Percentiles rank a stretch among this genome's conserved stretches.
phyloP scores from a whole-genome alignment of 2,888 invertebrate species.

The Diloba caeruleocephala region DNA sequence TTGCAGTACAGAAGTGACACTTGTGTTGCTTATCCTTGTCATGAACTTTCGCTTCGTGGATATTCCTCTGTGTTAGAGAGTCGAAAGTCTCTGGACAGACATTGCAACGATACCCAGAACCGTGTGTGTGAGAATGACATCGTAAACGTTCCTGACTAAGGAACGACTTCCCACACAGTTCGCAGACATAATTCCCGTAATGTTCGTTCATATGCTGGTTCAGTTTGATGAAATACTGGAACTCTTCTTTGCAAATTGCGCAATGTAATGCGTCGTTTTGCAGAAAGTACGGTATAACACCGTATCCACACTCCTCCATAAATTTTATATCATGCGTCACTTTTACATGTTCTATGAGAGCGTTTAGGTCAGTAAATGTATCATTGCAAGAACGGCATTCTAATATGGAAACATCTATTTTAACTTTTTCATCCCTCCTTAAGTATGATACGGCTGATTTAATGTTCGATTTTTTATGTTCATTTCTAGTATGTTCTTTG shows the following conservation, averaged over 20 bases:
- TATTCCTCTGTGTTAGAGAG: constrained; percentile 67
- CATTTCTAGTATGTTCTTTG: constrained; percentile 75
- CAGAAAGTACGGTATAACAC: constrained; percentile 77
- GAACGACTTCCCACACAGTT: constrained; percentile 80
- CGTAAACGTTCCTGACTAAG: constrained; percentile 74
- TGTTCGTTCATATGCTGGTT: constrained; percentile 85
- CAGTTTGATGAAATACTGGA: constrained; percentile 78
- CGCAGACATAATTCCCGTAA: constrained; percentile 78
- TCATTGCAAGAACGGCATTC: constrained; percentile 67
- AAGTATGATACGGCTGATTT: constrained; percentile 76
- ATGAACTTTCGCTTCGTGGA: constrained; percentile 71
- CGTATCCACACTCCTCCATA: constrained; percentile 66
- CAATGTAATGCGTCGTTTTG: constrained; percentile 66
- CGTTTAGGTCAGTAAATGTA: constrained; percentile 55
- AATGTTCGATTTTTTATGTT: constrained; percentile 69
- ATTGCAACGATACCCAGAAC: constrained; percentile 70
- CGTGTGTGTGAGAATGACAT: constrained; percentile 73
- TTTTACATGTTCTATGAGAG: constrained; percentile 70
- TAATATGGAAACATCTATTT: constrained; percentile 74
- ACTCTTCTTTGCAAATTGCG: constrained; percentile 71
- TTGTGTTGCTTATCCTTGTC: constrained; percentile 68
- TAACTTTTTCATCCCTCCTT: constrained; percentile 79
- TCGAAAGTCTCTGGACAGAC: constrained; percentile 71
- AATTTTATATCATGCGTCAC: constrained; percentile 63
- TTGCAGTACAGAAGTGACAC: constrained; percentile 74